Evolutionary conservation across 1,140 invertebrate genomes (phyloP), one percentile per base, ranked within the genome.

Genomic region (Orius insidiosus): DNA sequence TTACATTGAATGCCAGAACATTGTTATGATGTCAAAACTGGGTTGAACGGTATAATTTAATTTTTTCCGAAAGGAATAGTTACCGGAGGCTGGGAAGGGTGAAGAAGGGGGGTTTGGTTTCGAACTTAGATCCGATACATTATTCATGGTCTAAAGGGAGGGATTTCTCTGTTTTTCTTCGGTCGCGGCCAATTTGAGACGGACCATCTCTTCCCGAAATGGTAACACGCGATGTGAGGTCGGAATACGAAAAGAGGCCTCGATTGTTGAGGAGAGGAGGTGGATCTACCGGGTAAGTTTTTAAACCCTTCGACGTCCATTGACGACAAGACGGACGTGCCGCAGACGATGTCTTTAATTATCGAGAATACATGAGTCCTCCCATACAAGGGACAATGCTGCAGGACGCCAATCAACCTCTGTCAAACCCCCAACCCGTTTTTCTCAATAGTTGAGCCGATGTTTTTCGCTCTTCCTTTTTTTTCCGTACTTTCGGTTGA

Each of bases 41-140:
- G 47, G 47, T 44, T 44, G 47, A 48, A 48, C 47, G 47, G 47
- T 48, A 44, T 48, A 48, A 48, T 48, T 48, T 48, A 48, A 48
- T 48, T 48, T 48, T 48, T 48, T 41, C 39, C 35, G 35, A n/a
- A 36, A 15, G 35, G 35, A n/a, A 15, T 11, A 15, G n/a, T n/a
- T 11, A 11, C n/a, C n/a, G n/a, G 14, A n/a, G 35, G 35, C n/a
- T 36, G 14, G 35, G 35, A 36, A 15, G 41, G 10, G 19, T 24
- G 24, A 30, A 31, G 41, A n/a, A 32, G 41, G 41, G 5, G 41
- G 10, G n/a, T n/a, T n/a, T n/a, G 14, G 16, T 3, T 15, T 11
- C 9, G 10, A 2, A 6, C 41, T 31, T 7, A 18, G 18, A 15
- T n/a, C 24, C 10, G 44, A 48, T 48, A 40, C 39, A 48, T 48